Conservation (phyloP, 2,113 vertebrate genomes). For the Anoura caudifer region DNA sequence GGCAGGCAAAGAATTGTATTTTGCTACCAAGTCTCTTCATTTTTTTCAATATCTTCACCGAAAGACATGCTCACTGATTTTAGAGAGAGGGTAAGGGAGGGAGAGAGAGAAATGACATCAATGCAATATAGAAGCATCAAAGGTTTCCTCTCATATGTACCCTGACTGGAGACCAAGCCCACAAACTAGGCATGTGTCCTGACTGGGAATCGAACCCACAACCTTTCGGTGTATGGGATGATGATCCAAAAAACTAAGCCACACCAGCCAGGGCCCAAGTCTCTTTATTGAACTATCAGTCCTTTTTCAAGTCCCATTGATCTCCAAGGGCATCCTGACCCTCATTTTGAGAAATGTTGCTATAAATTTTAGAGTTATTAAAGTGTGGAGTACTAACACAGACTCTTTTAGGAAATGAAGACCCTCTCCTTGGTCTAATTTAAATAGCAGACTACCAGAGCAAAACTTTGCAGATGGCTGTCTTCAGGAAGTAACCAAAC, state of each 20-base stretch:
- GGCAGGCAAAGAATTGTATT: neutral
- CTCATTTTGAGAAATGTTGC: neutral
- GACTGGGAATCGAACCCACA: no score
- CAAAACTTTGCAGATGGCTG: neutral
- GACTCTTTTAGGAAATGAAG: neutral
- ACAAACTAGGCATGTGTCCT: no score
- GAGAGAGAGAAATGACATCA: no score
- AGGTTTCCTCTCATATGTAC: no score
- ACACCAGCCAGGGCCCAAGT: neutral
- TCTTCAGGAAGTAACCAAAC: neutral
- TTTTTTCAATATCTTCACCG: no score
- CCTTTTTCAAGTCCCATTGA: neutral
- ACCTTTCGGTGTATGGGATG: no score
- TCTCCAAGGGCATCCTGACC: neutral
- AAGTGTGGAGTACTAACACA: neutral
- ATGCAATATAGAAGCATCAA: no score
- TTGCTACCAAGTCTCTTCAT: conserved; percentile 1
- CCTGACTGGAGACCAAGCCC: no score
- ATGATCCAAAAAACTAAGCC: no score
- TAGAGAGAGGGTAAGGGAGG: no score
- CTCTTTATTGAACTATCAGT: neutral
- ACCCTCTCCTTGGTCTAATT: conserved; percentile 10
- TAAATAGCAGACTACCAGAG: neutral
- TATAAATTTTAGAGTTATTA: neutral
- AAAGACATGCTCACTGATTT: no score